Base-by-base conservation (phyloP, 2,113 vertebrate genomes). In the Aspidoscelis tigris region DNA sequence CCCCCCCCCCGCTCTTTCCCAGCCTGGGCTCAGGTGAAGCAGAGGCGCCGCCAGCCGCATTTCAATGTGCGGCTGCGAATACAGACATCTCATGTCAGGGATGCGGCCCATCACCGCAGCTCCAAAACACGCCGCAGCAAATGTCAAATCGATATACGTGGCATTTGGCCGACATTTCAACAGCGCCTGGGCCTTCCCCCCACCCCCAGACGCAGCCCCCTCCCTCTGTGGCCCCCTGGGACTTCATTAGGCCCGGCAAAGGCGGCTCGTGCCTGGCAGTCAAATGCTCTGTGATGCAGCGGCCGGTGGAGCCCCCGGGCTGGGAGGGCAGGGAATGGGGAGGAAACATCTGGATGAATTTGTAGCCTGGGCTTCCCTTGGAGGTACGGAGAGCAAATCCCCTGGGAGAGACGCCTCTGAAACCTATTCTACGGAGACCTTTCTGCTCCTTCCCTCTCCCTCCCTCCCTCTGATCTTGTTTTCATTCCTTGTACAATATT, bases 141-240 rank as follows among this genome's bases (percentile, higher is more conserved):
- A 82, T 78, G 86, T 85, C 87, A 83, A 73, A 88, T 86, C 86
- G 53, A 84, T 83, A 72, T 14, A 44, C 9, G 78, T 70, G 83
- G 78, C 65, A 84, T 86, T 86, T 82, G 86, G 86, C 73, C 80
- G 76, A 66, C 78, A 81, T 74, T 88, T 77, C 78, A 41, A 79
- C 78, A 81, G 65, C 69, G 65, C 61, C 22, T 47, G 44, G 58
- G 14, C 44, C 74, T 74, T 55, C 70, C 64, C 43, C 33, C 20
- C 83, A 69, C 47, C 41, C 44, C 50, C 24, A 0, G 6, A 2
- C 22, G 66, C 33, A 33, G 33, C 33, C 47, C 61, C 44, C 9
- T 26, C 65, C 0, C 1, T 33, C 33, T 33, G 33, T 5, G 16
- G 14, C 14, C 78, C 65, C 78, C 64, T 8, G 33, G 12, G 80